phyloP scores from a whole-genome alignment of 64 coral and sea anemone genomes.

The Dendronephthya gigantea region DNA sequence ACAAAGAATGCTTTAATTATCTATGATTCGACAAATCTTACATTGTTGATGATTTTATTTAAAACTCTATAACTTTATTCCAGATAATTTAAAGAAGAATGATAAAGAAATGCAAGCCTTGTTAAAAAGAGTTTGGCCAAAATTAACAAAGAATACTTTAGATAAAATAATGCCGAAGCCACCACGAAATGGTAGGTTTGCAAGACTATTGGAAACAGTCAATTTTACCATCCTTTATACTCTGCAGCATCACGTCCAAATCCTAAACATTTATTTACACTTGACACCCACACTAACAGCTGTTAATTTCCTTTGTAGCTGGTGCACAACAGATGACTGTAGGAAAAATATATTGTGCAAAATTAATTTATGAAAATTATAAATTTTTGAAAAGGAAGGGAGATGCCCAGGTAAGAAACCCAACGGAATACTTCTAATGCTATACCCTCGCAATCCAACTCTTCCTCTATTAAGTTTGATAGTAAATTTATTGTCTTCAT shows the following conservation, averaged over 20 bases:
- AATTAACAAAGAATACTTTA: conserved; percentile 94
- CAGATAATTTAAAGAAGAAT: conserved; percentile 94
- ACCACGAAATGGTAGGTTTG: conserved; percentile 73
- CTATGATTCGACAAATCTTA: no score
- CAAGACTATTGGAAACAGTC: neutral
- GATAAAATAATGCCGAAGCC: conserved; percentile 98
- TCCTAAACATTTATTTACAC: no score
- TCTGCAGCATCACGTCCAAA: no score
- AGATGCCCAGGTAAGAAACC: neutral
- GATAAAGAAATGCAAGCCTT: conserved; percentile 95
- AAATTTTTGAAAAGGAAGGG: conserved; percentile 87
- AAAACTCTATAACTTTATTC: conserved; percentile 17
- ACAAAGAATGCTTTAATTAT: no score
- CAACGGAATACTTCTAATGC: no score
- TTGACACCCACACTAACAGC: neutral
- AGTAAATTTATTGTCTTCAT: no score
- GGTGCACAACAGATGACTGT: conserved; percentile 86
- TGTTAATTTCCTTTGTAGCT: conserved; percentile 32
- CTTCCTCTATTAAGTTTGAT: no score
- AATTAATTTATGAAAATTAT: conserved; percentile 98
- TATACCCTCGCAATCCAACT: no score
- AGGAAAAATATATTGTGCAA: conserved; percentile 95
- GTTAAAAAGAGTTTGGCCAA: conserved; percentile 94
- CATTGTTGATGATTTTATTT: no score
- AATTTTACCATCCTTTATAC: no score